Evolutionary conservation across 2,888 invertebrate species (phyloP), one percentile per base, ranked within the genome.

Genomic region (Tortrix viridana): DNA sequence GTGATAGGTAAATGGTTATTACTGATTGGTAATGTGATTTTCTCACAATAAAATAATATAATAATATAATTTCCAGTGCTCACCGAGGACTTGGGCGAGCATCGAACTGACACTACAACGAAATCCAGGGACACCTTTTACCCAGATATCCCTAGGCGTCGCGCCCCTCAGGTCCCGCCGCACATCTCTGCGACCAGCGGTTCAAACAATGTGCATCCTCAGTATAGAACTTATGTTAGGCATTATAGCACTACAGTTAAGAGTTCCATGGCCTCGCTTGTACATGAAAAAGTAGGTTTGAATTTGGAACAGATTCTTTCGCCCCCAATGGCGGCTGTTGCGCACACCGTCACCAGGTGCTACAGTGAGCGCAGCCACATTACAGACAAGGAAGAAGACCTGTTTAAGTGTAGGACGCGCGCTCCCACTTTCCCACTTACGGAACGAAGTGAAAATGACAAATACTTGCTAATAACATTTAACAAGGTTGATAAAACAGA

Each of bases 231-330:
- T 12, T 7, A 7, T 1, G 44, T 26, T 1, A 55, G 19, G 43
- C 43, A 19, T 19, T 55, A 55, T n/a, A 55, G 44, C n/a, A 55
- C 54, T 5, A n/a, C 43, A 16, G 6, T 18, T 14, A 26, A 55
- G 14, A 26, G 18, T 19, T 38, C 41, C n/a, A 53, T 53, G 53
- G 22, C 20, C n/a, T 38, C 53, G 22, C 41, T 53, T 38, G 53
- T 53, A n/a, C n/a, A 53, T 9, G 22, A 53, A 41, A 53, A 38
- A 20, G 1, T 53, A 22, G 53, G 53, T 14, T 53, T 53, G 22
- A 55, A 43, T 26, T 55, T 55, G 26, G 26, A 43, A 20, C 43
- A 55, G 6, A 26, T 55, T 14, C 54, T 55, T 44, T n/a, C 26
- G 19, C 19, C 44, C 18, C 26, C 54, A 1, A 20, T 55, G 19